Evolutionary conservation across 2,797 vertebrate species (phyloP).

Genomic region (Xiphorhynchus erythropygius): DNA sequence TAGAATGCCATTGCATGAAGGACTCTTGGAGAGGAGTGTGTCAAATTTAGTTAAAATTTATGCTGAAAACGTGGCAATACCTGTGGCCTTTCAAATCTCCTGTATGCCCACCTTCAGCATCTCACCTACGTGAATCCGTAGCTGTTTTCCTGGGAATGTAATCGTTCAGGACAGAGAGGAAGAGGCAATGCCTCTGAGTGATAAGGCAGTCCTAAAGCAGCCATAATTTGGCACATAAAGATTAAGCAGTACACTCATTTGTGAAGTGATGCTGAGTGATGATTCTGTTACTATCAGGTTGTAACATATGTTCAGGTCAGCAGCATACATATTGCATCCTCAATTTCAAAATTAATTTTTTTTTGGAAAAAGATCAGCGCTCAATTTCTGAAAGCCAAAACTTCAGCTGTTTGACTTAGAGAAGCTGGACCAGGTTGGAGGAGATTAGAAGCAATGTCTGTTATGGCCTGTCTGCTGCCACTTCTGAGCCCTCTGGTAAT

Average conservation of each 20-base stretch:
- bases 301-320: conserved; percentile 61
- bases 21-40: not conserved
- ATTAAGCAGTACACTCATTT: conserved; percentile 54
- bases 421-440: not conserved
- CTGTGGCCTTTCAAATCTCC: not conserved
- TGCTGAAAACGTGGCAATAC: not conserved
- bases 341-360: conserved; percentile 44
- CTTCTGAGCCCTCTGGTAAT: not conserved
- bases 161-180: not conserved
- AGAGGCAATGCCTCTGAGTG: conserved; percentile 20
- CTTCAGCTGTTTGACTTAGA: not conserved
- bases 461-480: not conserved
- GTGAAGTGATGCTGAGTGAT: conserved; percentile 39
- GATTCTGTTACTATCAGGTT: conserved; percentile 55
- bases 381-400: conserved; percentile 34
- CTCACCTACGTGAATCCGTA: not conserved
- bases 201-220: conserved; percentile 6
- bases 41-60: not conserved
- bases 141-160: not conserved
- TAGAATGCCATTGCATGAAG: not conserved
- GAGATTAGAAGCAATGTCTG: not conserved
- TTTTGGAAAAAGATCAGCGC: not conserved
- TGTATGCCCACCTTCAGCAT: not conserved
- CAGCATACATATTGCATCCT: conserved; percentile 9
- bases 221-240: conserved; percentile 16